Percentiles rank a stretch among this genome's conserved stretches.
phyloP scores from a whole-genome alignment of 2,113 vertebrate genomes.

The Alethe castanea region DNA sequence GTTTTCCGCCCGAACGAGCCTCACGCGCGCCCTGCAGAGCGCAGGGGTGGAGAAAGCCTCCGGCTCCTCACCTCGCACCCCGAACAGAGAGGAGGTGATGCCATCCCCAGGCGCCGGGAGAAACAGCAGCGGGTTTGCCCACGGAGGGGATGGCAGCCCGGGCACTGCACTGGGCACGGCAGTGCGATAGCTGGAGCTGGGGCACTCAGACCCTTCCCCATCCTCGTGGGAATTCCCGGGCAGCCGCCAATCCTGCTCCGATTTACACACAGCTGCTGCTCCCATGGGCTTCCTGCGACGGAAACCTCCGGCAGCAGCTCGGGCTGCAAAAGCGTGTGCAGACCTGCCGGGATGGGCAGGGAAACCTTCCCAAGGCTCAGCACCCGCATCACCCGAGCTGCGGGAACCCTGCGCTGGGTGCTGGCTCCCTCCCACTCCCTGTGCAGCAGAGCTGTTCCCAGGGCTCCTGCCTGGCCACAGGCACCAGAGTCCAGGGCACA shows the following conservation, averaged over 20 bases:
- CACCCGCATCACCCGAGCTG: neutral
- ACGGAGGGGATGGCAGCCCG: fast-evolving
- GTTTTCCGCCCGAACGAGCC: neutral
- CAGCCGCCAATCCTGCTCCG: neutral
- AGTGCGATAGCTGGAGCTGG: neutral
- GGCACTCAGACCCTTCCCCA: neutral
- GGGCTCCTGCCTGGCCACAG: neutral
- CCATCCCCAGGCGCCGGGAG: slow-evolving; percentile 5
- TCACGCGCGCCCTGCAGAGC: fast-evolving
- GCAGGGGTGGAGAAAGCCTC: neutral
- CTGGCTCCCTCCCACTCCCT: neutral
- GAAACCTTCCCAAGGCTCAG: neutral
- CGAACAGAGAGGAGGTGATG: neutral
- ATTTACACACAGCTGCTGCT: neutral
- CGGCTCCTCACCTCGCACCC: neutral
- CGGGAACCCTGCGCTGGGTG: neutral
- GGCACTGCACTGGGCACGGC: neutral
- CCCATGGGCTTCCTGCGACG: neutral
- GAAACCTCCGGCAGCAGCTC: fast-evolving
- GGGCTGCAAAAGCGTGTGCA: neutral
- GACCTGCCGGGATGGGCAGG: neutral
- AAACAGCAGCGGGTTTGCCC: neutral
- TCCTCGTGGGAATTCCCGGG: neutral
- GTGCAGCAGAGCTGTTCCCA: neutral
- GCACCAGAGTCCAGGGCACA: neutral